Evolutionary conservation across 2,113 vertebrate genomes (phyloP).

Genomic region (Cheirogaleus medius): DNA sequence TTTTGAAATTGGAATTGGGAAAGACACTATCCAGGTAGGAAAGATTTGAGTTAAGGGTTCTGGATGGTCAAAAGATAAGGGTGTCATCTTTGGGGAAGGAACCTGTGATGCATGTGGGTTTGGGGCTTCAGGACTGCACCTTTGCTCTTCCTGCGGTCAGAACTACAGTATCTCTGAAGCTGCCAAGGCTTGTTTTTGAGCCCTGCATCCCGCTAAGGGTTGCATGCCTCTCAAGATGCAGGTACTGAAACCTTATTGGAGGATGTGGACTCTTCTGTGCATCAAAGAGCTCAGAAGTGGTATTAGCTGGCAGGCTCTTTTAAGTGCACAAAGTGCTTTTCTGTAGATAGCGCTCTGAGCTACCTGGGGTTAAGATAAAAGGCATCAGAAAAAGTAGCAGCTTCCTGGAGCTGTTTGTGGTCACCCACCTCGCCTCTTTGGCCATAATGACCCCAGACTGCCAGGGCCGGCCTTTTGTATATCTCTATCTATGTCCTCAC

Average conservation of each 20-base stretch:
- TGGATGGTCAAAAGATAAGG: background rate
- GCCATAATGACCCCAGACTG: background rate
- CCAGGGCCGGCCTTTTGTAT: background rate
- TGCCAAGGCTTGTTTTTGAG: background rate
- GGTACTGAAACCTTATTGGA: slow-evolving; percentile 42
- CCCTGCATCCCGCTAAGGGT: background rate
- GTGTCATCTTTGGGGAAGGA: background rate
- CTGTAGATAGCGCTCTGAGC: slow-evolving; percentile 15
- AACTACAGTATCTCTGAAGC: background rate
- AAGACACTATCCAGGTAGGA: background rate
- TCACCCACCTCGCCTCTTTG: background rate
- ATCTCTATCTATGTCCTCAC: background rate
- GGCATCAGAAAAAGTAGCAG: slow-evolving; percentile 41
- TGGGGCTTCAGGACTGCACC: accelerated
- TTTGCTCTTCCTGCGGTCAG: background rate
- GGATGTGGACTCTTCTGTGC: background rate
- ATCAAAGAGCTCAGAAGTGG: slow-evolving; percentile 55
- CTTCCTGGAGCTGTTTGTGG: background rate
- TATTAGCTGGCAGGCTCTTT: slow-evolving; percentile 6
- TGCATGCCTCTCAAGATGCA: background rate
- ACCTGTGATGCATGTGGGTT: background rate
- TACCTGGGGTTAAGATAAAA: slow-evolving; percentile 67
- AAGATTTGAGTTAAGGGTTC: background rate
- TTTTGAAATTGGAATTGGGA: background rate
- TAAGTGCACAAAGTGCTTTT: slow-evolving; percentile 55